A percentile compares a stretch with the other conserved stretches of the same genome.
Conservation (phyloP, 2,797 vertebrate genomes). For the Myioborus miniatus region DNA sequence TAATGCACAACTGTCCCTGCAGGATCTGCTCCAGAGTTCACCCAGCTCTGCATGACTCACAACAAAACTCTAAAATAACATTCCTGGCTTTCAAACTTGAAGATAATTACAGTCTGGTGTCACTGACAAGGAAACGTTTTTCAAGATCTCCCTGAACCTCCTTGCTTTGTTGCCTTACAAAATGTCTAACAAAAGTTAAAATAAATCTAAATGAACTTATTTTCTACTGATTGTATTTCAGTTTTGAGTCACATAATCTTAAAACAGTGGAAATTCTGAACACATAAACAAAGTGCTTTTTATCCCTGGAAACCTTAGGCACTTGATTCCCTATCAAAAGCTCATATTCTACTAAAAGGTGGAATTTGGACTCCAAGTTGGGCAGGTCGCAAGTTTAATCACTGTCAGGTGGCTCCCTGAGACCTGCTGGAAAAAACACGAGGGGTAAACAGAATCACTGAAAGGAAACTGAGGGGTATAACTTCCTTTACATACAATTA, state of each 20-base stretch:
- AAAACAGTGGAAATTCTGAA: not conserved
- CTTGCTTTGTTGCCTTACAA: not conserved
- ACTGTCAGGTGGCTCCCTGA: not conserved
- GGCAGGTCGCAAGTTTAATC: constrained; percentile 3
- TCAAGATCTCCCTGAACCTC: not conserved
- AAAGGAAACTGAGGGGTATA: not conserved
- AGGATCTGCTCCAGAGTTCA: not conserved
- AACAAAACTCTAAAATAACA: not conserved
- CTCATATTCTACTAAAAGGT: not conserved
- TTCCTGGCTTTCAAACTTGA: not conserved
- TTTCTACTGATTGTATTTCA: not conserved
- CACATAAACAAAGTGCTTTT: not conserved
- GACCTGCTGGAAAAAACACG: not conserved
- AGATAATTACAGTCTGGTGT: not conserved
- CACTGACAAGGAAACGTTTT: not conserved
- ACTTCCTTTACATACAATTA: not conserved
- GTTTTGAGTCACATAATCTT: not conserved
- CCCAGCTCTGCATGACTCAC: not conserved
- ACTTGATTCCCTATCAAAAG: not conserved
- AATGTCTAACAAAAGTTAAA: not conserved
- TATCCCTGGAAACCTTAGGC: not conserved
- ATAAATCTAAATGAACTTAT: not conserved
- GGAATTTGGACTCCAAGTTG: constrained; percentile 4
- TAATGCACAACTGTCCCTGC: not conserved
- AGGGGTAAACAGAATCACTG: not conserved